Percentiles rank a stretch among this genome's conserved stretches.
phyloP scores from a whole-genome alignment of 2,888 invertebrate genomes.

The Helicoverpa assulta region DNA sequence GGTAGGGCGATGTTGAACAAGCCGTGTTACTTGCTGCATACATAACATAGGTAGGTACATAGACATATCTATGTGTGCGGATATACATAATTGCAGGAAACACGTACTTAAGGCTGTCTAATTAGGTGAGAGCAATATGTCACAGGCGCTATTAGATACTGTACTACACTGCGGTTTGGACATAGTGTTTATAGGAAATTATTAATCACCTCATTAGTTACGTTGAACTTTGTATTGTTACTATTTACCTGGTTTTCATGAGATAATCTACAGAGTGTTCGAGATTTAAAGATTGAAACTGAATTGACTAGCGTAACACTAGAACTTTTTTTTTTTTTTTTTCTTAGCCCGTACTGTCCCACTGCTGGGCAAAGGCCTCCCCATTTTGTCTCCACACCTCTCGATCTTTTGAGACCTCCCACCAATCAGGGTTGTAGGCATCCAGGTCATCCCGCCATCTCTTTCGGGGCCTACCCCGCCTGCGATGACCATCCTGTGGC shows the following conservation, averaged over 20 bases:
- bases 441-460: no score
- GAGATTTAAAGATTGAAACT: neutral
- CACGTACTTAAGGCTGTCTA: slow-evolving; percentile 15
- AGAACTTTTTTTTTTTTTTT: no score
- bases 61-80: neutral
- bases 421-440: no score
- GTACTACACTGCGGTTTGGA: neutral
- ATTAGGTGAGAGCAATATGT: slow-evolving; percentile 16
- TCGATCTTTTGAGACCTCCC: no score
- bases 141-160: slow-evolving; percentile 12
- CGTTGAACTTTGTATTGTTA: neutral
- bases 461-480: no score
- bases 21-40: neutral
- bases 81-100: slow-evolving; percentile 1
- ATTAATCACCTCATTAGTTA: neutral
- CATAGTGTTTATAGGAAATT: neutral
- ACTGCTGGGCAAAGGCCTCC: no score
- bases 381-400: no score
- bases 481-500: no score
- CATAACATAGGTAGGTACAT: neutral
- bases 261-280: neutral
- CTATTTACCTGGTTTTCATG: neutral
- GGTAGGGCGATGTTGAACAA: slow-evolving; percentile 5
- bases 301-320: no score
- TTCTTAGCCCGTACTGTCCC: no score